Conservation (phyloP, 2,113 vertebrate genomes). For the Cinclus cinclus region DNA sequence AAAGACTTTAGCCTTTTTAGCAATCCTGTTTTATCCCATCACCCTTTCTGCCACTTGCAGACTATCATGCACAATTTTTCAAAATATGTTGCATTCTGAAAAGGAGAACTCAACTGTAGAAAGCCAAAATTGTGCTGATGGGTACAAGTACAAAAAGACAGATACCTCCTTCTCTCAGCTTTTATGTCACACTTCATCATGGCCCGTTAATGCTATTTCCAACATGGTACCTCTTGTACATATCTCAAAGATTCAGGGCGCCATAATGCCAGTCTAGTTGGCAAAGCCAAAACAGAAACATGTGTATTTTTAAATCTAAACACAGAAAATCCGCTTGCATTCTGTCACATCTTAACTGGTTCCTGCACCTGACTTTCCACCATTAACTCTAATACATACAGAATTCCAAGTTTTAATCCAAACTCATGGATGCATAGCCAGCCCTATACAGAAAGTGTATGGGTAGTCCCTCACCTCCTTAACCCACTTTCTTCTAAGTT, state of each 20-base stretch:
- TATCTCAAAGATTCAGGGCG: not conserved
- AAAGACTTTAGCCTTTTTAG: not conserved
- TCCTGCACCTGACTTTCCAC: accelerated
- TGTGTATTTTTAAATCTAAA: not conserved
- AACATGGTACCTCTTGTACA: not conserved
- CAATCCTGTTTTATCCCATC: not conserved
- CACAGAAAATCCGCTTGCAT: not conserved
- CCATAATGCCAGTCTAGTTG: not conserved
- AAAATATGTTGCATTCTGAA: not conserved
- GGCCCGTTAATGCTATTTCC: not conserved
- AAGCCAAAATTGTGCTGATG: accelerated
- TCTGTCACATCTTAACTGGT: not conserved
- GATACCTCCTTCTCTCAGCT: not conserved
- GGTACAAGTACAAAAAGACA: not conserved
- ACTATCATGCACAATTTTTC: not conserved
- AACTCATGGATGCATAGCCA: not conserved
- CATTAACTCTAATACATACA: not conserved
- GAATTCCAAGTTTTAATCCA: not conserved
- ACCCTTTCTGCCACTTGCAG: not conserved
- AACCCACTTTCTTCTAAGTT: not conserved
- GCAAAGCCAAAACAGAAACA: not conserved
- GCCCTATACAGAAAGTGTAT: not conserved
- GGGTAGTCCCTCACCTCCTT: not conserved
- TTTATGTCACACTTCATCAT: not conserved
- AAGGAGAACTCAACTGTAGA: not conserved